Conservation (phyloP, 2,888 invertebrate species). For the Orthonevra nobilis region DNA sequence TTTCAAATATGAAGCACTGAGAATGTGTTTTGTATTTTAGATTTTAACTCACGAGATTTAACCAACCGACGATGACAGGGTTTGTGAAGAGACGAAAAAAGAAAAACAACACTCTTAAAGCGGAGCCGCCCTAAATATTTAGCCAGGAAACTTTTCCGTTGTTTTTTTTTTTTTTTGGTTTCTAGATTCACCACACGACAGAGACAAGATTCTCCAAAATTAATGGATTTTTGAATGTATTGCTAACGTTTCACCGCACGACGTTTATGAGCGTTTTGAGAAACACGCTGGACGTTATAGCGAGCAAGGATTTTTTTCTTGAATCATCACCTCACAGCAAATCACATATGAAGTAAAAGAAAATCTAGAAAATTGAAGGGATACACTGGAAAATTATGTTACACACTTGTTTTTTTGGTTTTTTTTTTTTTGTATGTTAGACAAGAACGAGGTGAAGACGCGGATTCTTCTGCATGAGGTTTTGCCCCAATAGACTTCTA, state of each 20-base stretch:
- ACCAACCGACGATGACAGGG: constrained; percentile 41
- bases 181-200: constrained; percentile 60
- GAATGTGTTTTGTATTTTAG: not conserved
- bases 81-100: constrained; percentile 26
- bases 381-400: constrained; percentile 34
- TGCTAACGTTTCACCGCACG: constrained; percentile 41
- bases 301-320: too few relatives aligned
- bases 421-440: constrained; percentile 12
- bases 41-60: constrained; percentile 16
- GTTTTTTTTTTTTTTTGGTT: constrained; percentile 11
- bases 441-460: constrained; percentile 37
- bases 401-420: constrained; percentile 39
- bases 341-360: not conserved
- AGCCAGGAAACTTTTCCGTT: constrained; percentile 38
- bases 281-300: constrained; percentile 41
- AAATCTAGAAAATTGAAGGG: constrained; percentile 6
- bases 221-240: not conserved
- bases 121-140: constrained; percentile 70
- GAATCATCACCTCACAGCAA: constrained; percentile 20
- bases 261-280: constrained; percentile 35
- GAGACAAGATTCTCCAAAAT: not conserved
- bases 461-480: constrained; percentile 65
- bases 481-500: constrained; percentile 58
- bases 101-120: constrained; percentile 48
- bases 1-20: too few relatives aligned